phyloP scores from a whole-genome alignment of 2,888 invertebrate species.

The Diploptera punctata region DNA sequence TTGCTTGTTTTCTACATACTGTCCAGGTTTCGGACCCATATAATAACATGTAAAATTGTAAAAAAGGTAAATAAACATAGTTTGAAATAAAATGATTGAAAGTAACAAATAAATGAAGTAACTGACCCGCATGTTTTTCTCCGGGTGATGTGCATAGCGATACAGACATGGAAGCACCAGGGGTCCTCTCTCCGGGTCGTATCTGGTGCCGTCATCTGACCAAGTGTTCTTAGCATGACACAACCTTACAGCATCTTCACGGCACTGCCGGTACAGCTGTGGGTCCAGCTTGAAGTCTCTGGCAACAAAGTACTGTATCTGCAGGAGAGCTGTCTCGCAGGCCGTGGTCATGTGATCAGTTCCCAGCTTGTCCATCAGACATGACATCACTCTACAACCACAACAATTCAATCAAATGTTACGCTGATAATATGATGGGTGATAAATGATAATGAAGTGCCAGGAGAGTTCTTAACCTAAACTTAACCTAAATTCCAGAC shows the following conservation, averaged over 20 bases:
- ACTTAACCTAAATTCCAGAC: too few relatives aligned
- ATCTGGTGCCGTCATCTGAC: slow-evolving; percentile 69
- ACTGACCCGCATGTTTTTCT: slow-evolving; percentile 47
- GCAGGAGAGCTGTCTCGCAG: slow-evolving; percentile 90
- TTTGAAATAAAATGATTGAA: too few relatives aligned
- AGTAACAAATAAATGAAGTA: too few relatives aligned
- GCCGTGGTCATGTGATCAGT: slow-evolving; percentile 83
- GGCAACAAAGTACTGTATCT: slow-evolving; percentile 95
- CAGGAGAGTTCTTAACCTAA: too few relatives aligned
- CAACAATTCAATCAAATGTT: too few relatives aligned
- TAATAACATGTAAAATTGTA: too few relatives aligned
- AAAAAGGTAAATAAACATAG: too few relatives aligned
- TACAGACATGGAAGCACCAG: slow-evolving; percentile 92
- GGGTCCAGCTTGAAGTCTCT: slow-evolving; percentile 94
- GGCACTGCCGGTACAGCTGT: slow-evolving; percentile 86
- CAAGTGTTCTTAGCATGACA: slow-evolving; percentile 83
- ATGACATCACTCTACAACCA: slow-evolving; percentile 78
- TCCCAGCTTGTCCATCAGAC: slow-evolving; percentile 91
- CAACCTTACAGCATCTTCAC: slow-evolving; percentile 80
- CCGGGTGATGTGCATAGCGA: slow-evolving; percentile 58
- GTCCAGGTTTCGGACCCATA: too few relatives aligned
- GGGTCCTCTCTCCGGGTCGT: slow-evolving; percentile 80
- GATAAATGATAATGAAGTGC: too few relatives aligned
- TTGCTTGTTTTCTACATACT: too few relatives aligned
- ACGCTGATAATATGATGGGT: too few relatives aligned